A percentile compares a stretch with the other conserved stretches of the same genome.
phyloP scores from a whole-genome alignment of 2,797 vertebrate species.

The Necrosyrtes monachus region DNA sequence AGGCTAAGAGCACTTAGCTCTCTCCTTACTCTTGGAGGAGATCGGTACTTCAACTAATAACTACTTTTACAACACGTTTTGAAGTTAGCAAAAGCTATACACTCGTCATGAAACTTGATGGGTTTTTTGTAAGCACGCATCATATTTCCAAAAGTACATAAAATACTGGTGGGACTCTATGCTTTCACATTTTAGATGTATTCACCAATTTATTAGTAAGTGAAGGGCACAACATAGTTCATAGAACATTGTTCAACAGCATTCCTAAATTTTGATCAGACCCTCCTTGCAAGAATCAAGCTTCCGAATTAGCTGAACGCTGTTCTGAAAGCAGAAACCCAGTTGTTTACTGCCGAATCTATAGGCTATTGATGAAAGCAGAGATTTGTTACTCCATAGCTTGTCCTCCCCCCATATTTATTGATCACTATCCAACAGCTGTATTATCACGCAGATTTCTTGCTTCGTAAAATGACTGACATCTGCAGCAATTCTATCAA shows the following conservation, averaged over 20 bases:
- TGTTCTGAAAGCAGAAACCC: neutral
- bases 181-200: neutral
- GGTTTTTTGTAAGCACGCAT: neutral
- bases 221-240: neutral
- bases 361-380: neutral
- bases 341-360: neutral
- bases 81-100: neutral
- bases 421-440: neutral
- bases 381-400: neutral
- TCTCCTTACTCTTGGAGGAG: neutral
- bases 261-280: neutral
- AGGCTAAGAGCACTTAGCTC: neutral
- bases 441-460: neutral
- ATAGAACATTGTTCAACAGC: neutral
- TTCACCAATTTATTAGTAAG: neutral
- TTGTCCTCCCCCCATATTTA: neutral
- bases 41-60: neutral
- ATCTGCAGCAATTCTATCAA: neutral
- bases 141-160: neutral
- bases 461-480: neutral
- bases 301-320: neutral
- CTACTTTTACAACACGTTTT: neutral
- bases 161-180: neutral
- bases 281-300: neutral
- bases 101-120: neutral